Percentiles rank a stretch among this genome's conserved stretches.
phyloP scores from a whole-genome alignment of 1,140 invertebrate species.

The Acromyrmex charruanus region DNA sequence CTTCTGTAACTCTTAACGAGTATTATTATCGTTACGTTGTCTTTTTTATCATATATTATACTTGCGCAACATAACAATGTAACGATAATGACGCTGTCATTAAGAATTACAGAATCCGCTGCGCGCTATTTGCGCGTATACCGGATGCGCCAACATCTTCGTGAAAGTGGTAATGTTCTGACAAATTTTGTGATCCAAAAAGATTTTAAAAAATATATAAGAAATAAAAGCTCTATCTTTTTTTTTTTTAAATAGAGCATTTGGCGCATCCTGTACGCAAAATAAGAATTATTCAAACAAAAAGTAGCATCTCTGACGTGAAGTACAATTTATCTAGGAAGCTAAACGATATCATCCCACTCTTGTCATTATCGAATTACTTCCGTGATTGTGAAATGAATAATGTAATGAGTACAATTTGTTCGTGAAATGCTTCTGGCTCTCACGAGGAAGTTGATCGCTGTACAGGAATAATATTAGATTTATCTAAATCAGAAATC shows the following conservation, averaged over 20 bases:
- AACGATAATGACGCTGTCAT: no score
- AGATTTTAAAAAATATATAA: background rate
- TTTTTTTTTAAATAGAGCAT: background rate
- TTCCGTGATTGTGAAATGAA: background rate
- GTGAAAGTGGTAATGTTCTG: background rate
- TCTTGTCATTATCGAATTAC: background rate
- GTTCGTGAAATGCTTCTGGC: background rate
- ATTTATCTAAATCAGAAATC: constrained; percentile 21
- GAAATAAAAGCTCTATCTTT: background rate
- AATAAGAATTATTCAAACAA: constrained; percentile 17
- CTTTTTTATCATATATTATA: no score
- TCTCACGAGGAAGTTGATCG: background rate
- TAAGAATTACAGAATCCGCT: background rate
- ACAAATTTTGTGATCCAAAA: constrained; percentile 23
- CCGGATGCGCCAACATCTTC: constrained; percentile 14
- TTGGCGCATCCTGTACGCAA: constrained; percentile 15
- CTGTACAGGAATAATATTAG: background rate
- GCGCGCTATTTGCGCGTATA: constrained; percentile 28
- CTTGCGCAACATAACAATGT: no score
- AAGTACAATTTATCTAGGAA: constrained; percentile 24
- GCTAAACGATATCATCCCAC: constrained; percentile 2
- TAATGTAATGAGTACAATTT: background rate
- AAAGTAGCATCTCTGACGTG: constrained; percentile 11
- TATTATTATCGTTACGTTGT: no score
- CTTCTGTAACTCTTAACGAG: no score